A percentile compares a stretch with the other conserved stretches of the same genome.
Conservation (phyloP, 2,797 vertebrate species). For the Limnodromus scolopaceus region DNA sequence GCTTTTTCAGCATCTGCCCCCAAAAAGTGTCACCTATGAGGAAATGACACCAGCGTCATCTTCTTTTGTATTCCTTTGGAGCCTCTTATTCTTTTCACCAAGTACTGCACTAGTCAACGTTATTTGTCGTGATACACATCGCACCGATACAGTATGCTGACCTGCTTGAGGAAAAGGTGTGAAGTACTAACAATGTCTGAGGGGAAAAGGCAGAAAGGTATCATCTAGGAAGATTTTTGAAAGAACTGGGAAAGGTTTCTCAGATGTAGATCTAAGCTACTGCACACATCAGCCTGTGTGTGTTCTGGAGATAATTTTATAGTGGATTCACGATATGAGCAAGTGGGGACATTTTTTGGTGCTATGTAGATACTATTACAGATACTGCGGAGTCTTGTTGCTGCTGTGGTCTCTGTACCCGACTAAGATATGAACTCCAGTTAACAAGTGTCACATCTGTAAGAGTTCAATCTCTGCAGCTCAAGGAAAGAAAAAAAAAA, state of each 20-base stretch:
- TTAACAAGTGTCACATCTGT: not conserved
- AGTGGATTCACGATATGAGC: accelerated
- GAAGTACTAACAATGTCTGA: not conserved
- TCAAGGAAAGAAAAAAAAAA: not conserved
- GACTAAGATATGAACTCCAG: not conserved
- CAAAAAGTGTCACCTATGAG: not conserved
- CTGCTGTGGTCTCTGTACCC: not conserved
- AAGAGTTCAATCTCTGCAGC: not conserved
- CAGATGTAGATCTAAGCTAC: not conserved
- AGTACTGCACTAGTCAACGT: not conserved
- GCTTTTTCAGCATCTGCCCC: not conserved
- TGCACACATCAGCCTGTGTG: not conserved
- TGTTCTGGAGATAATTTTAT: not conserved
- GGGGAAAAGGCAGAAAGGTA: not conserved
- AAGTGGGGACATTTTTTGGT: accelerated
- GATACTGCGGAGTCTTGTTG: not conserved
- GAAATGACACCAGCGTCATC: not conserved
- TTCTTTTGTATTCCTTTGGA: not conserved
- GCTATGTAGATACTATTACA: not conserved
- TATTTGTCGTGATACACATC: not conserved
- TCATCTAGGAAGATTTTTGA: not conserved
- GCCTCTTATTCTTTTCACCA: not conserved
- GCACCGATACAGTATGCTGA: accelerated
- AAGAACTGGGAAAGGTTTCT: not conserved
- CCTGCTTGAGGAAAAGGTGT: not conserved